phyloP scores from a whole-genome alignment of 2,888 invertebrate genomes.

The Thereva nobilitata region DNA sequence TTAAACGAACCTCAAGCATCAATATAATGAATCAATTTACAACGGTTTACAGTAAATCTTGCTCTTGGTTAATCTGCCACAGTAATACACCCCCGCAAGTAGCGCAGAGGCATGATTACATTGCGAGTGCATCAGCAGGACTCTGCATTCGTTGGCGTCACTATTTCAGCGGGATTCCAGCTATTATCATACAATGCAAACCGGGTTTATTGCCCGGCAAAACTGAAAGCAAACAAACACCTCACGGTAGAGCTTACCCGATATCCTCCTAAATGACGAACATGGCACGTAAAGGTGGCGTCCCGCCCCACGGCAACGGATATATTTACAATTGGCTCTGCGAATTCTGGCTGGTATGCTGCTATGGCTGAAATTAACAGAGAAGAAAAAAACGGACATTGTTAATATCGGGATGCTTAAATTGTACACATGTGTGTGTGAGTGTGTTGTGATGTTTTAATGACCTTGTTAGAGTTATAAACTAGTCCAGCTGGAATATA shows the following conservation, averaged over 20 bases:
- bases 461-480: too few species aligned
- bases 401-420: constrained; percentile 2
- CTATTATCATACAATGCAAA: constrained; percentile 9
- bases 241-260: constrained; percentile 67
- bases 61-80: too few species aligned
- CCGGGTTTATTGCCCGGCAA: too few species aligned
- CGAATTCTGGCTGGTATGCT: constrained; percentile 80
- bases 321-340: constrained; percentile 79
- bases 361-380: constrained; percentile 66
- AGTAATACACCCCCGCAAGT: too few species aligned
- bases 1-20: too few species aligned
- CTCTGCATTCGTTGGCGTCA: too few species aligned
- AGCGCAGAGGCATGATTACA: too few species aligned
- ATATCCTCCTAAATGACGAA: constrained; percentile 85
- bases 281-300: constrained; percentile 84
- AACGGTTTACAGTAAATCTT: too few species aligned
- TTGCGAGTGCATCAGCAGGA: too few species aligned
- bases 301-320: constrained; percentile 84
- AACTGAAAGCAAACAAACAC: constrained; percentile 25
- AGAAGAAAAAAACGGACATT: constrained; percentile 17
- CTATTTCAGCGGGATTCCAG: background rate
- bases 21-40: too few species aligned
- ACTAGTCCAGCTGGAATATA: too few species aligned
- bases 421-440: background rate
- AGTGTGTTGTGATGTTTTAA: background rate